Conservation (phyloP, 1,140 invertebrate species). For the Drosophila funebris region DNA sequence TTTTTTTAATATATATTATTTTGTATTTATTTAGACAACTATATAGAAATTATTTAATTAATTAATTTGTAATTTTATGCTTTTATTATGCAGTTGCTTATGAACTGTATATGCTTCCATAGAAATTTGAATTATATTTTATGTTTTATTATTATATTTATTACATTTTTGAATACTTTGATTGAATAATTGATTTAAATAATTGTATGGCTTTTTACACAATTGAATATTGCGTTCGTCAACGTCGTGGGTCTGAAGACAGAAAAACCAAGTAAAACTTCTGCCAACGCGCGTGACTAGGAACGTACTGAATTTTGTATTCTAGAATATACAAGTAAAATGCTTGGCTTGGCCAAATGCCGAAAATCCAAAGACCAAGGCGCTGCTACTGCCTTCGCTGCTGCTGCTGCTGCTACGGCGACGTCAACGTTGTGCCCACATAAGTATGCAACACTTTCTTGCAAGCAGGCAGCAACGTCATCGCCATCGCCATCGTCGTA, state of each 20-base stretch:
- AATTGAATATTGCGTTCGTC: conserved; percentile 70
- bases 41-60: conserved; percentile 29
- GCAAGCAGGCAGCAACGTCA: conserved; percentile 57
- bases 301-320: conserved; percentile 82
- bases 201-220: conserved; percentile 70
- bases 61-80: not conserved
- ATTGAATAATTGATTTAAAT: conserved; percentile 43
- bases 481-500: conserved; percentile 7
- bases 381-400: conserved; percentile 51
- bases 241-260: conserved; percentile 57
- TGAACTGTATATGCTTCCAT: conserved; percentile 43
- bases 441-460: conserved; percentile 80
- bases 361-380: conserved; percentile 65
- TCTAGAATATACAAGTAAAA: conserved; percentile 73
- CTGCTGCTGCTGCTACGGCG: conserved; percentile 46
- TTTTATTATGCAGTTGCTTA: conserved; percentile 45
- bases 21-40: conserved; percentile 7
- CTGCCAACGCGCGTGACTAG: conserved; percentile 81
- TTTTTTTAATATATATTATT: too few relatives aligned
- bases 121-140: conserved; percentile 16
- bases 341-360: conserved; percentile 57
- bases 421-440: conserved; percentile 67
- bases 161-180: not conserved
- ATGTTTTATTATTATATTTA: not conserved
- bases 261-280: conserved; percentile 76